Evolutionary conservation across 2,888 invertebrate genomes (phyloP).

Genomic region (Dynastes maya): DNA sequence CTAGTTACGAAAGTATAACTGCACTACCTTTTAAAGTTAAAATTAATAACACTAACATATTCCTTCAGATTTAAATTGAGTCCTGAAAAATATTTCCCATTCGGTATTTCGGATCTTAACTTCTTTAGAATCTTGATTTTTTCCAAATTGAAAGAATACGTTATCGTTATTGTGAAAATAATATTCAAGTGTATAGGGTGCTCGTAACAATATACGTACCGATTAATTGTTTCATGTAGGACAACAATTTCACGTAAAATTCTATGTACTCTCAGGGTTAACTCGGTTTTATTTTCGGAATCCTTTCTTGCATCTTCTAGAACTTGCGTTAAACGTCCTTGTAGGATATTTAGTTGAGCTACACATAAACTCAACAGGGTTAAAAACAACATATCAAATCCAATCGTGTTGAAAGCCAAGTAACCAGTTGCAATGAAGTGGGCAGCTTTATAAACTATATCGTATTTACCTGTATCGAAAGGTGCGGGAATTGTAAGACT

Average conservation of each 20-base stretch:
- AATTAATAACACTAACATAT: too few species aligned
- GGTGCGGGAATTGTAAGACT: slow-evolving; percentile 7
- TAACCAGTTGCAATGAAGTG: slow-evolving; percentile 14
- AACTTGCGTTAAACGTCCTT: not conserved
- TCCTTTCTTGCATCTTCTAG: not conserved
- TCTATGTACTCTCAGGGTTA: not conserved
- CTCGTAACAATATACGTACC: not conserved
- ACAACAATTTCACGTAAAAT: slow-evolving; percentile 4
- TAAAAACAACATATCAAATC: slow-evolving; percentile 39
- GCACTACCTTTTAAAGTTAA: too few species aligned
- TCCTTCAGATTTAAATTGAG: too few species aligned
- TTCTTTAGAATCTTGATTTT: too few species aligned
- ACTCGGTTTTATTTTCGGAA: not conserved
- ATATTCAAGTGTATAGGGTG: too few species aligned
- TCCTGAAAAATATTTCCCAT: too few species aligned
- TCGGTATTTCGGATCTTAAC: too few species aligned
- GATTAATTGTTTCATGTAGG: not conserved
- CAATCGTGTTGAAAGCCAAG: slow-evolving; percentile 24
- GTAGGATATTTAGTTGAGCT: slow-evolving; percentile 41
- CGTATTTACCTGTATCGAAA: slow-evolving; percentile 9
- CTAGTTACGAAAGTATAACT: too few species aligned
- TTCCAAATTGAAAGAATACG: too few species aligned
- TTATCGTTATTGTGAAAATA: too few species aligned
- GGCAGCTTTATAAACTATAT: not conserved
- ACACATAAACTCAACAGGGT: slow-evolving; percentile 29